Conservation (phyloP, 2,888 invertebrate genomes). For the Oligia fasciuncula region DNA sequence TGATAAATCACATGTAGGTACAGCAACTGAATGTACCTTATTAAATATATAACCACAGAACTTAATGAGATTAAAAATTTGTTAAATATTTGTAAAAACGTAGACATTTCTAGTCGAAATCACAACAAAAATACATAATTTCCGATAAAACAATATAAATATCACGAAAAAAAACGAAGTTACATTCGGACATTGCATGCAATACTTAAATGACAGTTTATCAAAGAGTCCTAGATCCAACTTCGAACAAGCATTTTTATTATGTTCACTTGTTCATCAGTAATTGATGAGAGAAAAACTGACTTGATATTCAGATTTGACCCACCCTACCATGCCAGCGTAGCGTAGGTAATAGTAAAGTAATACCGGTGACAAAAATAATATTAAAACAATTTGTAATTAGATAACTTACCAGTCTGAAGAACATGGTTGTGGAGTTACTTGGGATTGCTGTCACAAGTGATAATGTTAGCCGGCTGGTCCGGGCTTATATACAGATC, state of each 20-base stretch:
- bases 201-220: background rate
- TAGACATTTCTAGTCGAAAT: background rate
- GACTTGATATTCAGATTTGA: background rate
- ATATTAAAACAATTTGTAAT: background rate
- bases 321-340: too few species aligned
- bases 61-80: background rate
- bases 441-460: constrained; percentile 82
- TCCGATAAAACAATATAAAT: background rate
- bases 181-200: background rate
- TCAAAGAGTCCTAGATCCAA: constrained; percentile 1
- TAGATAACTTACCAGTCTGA: constrained; percentile 82
- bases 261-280: background rate
- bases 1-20: constrained; percentile 6
- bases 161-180: background rate
- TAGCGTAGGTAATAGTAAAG: background rate
- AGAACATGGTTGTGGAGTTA: constrained; percentile 84
- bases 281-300: background rate
- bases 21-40: background rate
- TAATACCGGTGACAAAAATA: background rate
- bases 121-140: constrained; percentile 3
- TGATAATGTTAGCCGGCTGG: constrained; percentile 76
- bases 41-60: background rate
- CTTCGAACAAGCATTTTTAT: constrained; percentile 18
- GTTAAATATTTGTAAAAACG: background rate
- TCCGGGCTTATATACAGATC: constrained; percentile 82